These are phyloP conservation scores for Chrysina gloriosa DNA, from an alignment of 2,888 invertebrate genomes.

Conservation along the genomic window DNA sequence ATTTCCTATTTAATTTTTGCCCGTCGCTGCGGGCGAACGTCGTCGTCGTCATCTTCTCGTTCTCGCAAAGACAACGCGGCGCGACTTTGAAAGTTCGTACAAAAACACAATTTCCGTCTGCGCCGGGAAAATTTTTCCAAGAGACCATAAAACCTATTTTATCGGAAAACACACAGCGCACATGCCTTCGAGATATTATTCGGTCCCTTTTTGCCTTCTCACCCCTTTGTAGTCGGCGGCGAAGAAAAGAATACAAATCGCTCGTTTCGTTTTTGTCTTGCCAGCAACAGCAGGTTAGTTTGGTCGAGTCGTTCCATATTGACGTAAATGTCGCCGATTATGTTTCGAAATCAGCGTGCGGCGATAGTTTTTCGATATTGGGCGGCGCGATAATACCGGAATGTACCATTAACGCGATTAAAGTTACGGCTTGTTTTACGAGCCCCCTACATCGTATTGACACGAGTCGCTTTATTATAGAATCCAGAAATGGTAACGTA, in stretches of 20 bases:
- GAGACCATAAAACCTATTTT: constrained; percentile 25
- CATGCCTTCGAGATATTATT: constrained; percentile 15
- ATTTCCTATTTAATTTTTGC: neutral
- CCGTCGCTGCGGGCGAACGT: neutral
- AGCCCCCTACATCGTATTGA: neutral
- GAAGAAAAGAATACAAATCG: constrained; percentile 5
- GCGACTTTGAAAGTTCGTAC: constrained; percentile 4
- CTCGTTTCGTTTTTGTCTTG: neutral
- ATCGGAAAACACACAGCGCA: constrained; percentile 22
- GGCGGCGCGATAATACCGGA: neutral
- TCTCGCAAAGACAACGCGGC: constrained; percentile 1
- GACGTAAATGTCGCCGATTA: neutral
- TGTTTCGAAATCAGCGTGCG: neutral
- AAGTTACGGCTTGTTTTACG: neutral
- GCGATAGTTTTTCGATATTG: neutral
- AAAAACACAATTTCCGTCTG: constrained; percentile 25
- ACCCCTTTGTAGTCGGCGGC: neutral
- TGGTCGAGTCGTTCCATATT: neutral
- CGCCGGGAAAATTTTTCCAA: constrained; percentile 4
- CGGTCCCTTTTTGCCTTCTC: neutral
- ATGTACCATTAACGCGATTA: neutral
- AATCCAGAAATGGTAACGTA: too few species aligned
- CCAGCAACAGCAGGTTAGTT: neutral
- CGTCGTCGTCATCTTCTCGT: neutral
- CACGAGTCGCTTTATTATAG: neutral